Conservation (phyloP, 2,113 vertebrate genomes). For the Nothobranchius kuhntae region DNA sequence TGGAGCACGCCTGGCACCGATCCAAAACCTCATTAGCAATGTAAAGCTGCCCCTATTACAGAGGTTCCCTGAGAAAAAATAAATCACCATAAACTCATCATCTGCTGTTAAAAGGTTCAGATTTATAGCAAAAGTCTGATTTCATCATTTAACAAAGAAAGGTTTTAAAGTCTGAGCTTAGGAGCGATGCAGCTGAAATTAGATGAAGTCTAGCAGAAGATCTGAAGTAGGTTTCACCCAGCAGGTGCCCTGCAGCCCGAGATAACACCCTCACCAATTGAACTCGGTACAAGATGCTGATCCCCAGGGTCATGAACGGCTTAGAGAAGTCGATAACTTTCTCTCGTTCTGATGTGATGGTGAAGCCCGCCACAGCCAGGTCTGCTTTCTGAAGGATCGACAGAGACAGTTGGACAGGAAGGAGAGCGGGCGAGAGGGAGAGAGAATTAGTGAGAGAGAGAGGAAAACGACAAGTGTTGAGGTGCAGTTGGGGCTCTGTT, state of each 20-base stretch:
- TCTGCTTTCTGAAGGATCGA: constrained; percentile 87
- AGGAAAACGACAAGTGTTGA: constrained; percentile 37
- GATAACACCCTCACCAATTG: constrained; percentile 83
- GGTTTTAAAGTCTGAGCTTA: constrained; percentile 16
- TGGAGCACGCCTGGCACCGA: constrained; percentile 44
- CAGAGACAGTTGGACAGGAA: constrained; percentile 39
- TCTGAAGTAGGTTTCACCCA: constrained; percentile 24
- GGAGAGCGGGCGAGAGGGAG: constrained; percentile 18
- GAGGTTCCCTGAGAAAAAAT: constrained; percentile 50
- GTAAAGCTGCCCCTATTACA: constrained; percentile 62
- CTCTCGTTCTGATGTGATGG: constrained; percentile 93
- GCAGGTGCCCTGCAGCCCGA: constrained; percentile 20
- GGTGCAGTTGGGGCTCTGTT: constrained; percentile 14
- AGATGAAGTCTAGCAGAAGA: constrained; percentile 40
- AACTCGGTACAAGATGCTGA: constrained; percentile 93
- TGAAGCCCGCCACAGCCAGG: constrained; percentile 92
- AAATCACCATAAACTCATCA: constrained; percentile 50
- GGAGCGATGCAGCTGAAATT: constrained; percentile 26
- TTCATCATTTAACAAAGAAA: constrained; percentile 12
- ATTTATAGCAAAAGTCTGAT: constrained; percentile 11
- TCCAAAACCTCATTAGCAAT: constrained; percentile 66
- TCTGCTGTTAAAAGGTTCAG: constrained; percentile 21
- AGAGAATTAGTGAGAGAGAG: constrained; percentile 24
- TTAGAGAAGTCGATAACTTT: constrained; percentile 98
- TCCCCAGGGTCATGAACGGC: constrained; percentile 92